Percentiles rank a stretch among this genome's conserved stretches.
Conservation (phyloP, 2,113 vertebrate genomes). For the Aythya baeri region DNA sequence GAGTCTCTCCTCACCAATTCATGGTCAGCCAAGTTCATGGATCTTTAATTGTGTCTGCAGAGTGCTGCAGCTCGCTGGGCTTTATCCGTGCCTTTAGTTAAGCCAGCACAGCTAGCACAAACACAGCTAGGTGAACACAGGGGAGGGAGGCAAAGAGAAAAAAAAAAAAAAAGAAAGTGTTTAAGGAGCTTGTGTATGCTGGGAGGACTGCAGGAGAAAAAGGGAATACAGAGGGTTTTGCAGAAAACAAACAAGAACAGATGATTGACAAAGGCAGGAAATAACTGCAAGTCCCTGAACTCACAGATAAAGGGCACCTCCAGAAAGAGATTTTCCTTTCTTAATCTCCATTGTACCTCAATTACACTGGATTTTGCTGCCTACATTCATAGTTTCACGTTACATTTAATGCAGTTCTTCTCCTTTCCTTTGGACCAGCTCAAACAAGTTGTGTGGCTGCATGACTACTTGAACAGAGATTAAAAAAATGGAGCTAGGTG, state of each 20-base stretch:
- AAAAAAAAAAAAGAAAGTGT: neutral
- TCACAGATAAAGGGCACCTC: neutral
- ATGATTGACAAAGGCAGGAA: neutral
- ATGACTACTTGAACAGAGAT: neutral
- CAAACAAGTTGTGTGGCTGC: neutral
- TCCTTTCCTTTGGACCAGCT: neutral
- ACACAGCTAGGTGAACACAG: neutral
- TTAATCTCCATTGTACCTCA: neutral
- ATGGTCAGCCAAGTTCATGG: neutral
- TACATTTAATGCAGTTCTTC: neutral
- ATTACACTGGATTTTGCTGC: neutral
- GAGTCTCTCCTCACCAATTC: neutral
- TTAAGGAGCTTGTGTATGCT: neutral
- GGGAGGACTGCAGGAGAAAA: neutral
- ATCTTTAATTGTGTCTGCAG: neutral
- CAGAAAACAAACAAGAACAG: neutral
- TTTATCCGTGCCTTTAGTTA: neutral
- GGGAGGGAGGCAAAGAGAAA: neutral
- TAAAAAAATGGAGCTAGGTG: neutral
- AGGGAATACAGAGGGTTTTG: neutral
- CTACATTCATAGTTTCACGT: neutral
- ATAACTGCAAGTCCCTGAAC: neutral
- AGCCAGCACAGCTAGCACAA: neutral
- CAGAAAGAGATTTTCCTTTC: neutral
- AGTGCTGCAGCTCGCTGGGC: neutral